These are phyloP conservation scores for Oreochromis grahami DNA, from an alignment of 2,797 vertebrate genomes.

Conservation along the genomic window DNA sequence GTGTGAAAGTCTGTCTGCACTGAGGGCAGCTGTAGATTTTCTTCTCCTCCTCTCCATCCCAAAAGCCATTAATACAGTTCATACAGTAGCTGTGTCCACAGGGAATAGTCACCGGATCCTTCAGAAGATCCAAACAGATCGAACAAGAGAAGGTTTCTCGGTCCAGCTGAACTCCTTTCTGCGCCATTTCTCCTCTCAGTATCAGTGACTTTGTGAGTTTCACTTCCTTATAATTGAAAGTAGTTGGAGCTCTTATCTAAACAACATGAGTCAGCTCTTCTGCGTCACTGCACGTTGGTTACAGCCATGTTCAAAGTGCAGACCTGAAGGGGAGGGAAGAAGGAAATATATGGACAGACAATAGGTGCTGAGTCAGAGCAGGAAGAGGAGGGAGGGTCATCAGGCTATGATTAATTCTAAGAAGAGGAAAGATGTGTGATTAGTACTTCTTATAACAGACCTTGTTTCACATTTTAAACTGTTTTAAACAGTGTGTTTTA, in stretches of 20 bases:
- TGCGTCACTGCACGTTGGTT: fast-evolving
- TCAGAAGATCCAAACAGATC: too few relatives aligned
- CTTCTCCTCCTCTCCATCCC: too few relatives aligned
- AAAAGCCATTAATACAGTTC: too few relatives aligned
- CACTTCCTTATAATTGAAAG: background rate
- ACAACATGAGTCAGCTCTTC: background rate
- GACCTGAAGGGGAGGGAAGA: background rate
- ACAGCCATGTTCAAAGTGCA: background rate
- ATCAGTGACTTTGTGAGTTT: too few relatives aligned
- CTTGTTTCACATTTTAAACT: background rate
- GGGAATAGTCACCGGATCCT: too few relatives aligned
- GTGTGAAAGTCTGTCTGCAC: too few relatives aligned
- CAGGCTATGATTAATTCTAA: background rate
- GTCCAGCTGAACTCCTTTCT: too few relatives aligned
- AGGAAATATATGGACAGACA: background rate
- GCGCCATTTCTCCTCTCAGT: too few relatives aligned
- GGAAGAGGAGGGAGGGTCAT: background rate
- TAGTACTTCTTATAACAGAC: background rate
- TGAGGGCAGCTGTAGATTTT: too few relatives aligned
- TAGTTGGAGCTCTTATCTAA: background rate
- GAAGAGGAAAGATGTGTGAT: background rate
- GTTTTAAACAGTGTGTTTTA: too few relatives aligned
- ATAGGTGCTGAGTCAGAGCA: background rate
- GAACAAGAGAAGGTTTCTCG: too few relatives aligned
- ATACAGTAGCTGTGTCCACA: too few relatives aligned